Conservation (phyloP, 1,140 invertebrate species). For the Penaeus japonicus region DNA sequence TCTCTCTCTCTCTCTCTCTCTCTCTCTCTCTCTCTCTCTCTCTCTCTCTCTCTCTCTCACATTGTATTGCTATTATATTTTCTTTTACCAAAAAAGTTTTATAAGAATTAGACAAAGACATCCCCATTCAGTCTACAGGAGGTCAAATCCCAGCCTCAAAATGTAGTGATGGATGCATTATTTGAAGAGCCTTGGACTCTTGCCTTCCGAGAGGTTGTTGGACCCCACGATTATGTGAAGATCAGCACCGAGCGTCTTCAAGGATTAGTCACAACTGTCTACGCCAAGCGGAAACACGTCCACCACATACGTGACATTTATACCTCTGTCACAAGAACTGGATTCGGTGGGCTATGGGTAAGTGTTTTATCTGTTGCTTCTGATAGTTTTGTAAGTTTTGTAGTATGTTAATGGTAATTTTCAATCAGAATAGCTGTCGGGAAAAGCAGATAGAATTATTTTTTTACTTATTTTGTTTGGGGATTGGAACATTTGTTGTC, state of each 20-base stretch:
- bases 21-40: neutral
- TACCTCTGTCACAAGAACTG: slow-evolving; percentile 84
- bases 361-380: slow-evolving; percentile 60
- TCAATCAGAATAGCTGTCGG: neutral
- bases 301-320: slow-evolving; percentile 82
- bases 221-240: slow-evolving; percentile 77
- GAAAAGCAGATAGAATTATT: neutral
- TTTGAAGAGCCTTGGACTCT: slow-evolving; percentile 87
- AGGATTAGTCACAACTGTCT: slow-evolving; percentile 80
- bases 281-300: slow-evolving; percentile 79
- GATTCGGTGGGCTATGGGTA: slow-evolving; percentile 87
- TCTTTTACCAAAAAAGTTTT: no score
- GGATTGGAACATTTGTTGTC: no score
- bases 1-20: neutral
- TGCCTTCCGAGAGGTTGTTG: slow-evolving; percentile 71
- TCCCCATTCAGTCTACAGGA: slow-evolving; percentile 78
- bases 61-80: no score
- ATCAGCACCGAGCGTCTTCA: slow-evolving; percentile 80
- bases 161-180: slow-evolving; percentile 80
- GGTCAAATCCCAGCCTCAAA: slow-evolving; percentile 86
- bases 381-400: no score
- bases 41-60: no score
- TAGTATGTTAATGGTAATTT: neutral
- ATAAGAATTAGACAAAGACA: neutral
- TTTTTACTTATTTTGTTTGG: no score